phyloP scores from a whole-genome alignment of 2,888 invertebrate genomes.

The Megamerina dolium region DNA sequence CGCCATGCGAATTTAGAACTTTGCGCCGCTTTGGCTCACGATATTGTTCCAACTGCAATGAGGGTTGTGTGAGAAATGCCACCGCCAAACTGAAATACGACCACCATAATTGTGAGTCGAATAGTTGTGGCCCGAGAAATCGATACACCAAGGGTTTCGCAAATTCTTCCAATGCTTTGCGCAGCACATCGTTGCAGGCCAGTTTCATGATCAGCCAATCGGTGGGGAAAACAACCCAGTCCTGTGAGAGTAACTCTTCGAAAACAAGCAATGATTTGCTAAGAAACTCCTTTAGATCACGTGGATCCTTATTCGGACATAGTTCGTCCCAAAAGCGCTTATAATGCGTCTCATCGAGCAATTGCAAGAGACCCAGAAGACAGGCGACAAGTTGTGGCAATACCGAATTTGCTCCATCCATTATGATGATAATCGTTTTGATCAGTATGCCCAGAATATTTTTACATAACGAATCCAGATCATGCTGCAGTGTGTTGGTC shows the following conservation, averaged over 20 bases:
- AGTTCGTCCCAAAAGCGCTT: conserved; percentile 78
- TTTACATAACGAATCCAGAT: conserved; percentile 75
- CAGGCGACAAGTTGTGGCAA: conserved; percentile 75
- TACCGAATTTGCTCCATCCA: conserved; percentile 69
- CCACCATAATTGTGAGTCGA: conserved; percentile 72
- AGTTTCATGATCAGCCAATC: conserved; percentile 91
- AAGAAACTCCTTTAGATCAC: conserved; percentile 80
- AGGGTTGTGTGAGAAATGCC: conserved; percentile 72
- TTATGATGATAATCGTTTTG: conserved; percentile 75
- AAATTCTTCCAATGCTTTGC: conserved; percentile 80
- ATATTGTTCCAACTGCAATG: conserved; percentile 73
- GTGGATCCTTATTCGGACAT: conserved; percentile 59
- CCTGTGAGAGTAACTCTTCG: conserved; percentile 46
- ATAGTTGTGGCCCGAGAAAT: conserved; percentile 68
- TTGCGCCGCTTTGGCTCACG: conserved; percentile 73
- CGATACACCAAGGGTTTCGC: conserved; percentile 80
- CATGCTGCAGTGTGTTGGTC: conserved; percentile 57
- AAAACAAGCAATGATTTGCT: conserved; percentile 66
- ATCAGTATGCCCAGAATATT: conserved; percentile 78
- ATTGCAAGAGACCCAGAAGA: conserved; percentile 75
- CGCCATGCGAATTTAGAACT: conserved; percentile 72
- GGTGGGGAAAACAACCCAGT: conserved; percentile 60
- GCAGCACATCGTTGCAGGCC: conserved; percentile 77
- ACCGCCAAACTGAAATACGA: conserved; percentile 76
- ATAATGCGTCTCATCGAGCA: conserved; percentile 84